Evolutionary conservation across 2,888 invertebrate species (phyloP).

Genomic region (Rhodophaea formosa): DNA sequence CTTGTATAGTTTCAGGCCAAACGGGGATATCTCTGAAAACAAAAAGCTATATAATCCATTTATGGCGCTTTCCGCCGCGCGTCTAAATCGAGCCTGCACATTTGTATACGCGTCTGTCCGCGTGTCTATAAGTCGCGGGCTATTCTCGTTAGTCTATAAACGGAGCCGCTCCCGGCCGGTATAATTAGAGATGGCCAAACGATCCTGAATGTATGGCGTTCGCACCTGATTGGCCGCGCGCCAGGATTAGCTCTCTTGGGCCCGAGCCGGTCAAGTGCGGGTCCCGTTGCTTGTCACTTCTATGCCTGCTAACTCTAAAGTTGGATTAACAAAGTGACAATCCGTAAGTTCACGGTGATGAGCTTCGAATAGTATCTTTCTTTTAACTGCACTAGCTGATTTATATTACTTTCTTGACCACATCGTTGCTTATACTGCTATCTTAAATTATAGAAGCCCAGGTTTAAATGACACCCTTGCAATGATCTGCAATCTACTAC

Average conservation of each 20-base stretch:
- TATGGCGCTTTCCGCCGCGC: slow-evolving; percentile 38
- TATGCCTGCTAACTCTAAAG: neutral
- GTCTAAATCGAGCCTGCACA: slow-evolving; percentile 42
- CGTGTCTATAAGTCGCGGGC: slow-evolving; percentile 55
- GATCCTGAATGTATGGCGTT: slow-evolving; percentile 54
- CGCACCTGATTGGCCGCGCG: slow-evolving; percentile 71
- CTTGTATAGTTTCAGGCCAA: too few relatives aligned
- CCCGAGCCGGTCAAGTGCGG: slow-evolving; percentile 25
- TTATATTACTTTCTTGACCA: too few relatives aligned
- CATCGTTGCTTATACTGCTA: too few relatives aligned
- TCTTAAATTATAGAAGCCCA: too few relatives aligned
- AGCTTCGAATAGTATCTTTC: too few relatives aligned
- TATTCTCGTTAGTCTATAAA: slow-evolving; percentile 73
- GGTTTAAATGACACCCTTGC: too few relatives aligned
- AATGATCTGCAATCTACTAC: too few relatives aligned
- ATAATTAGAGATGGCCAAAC: slow-evolving; percentile 72
- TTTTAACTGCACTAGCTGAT: too few relatives aligned
- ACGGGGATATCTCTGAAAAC: neutral
- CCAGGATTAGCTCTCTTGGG: slow-evolving; percentile 54
- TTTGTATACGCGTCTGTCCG: slow-evolving; percentile 40
- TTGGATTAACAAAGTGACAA: too few relatives aligned
- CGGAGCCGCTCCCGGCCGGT: slow-evolving; percentile 57
- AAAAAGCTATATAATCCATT: slow-evolving; percentile 10
- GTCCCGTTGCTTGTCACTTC: neutral
- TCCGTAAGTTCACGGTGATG: too few relatives aligned